Conservation (phyloP, 2,113 vertebrate genomes). For the Pseudolaguvia tuberculata region DNA sequence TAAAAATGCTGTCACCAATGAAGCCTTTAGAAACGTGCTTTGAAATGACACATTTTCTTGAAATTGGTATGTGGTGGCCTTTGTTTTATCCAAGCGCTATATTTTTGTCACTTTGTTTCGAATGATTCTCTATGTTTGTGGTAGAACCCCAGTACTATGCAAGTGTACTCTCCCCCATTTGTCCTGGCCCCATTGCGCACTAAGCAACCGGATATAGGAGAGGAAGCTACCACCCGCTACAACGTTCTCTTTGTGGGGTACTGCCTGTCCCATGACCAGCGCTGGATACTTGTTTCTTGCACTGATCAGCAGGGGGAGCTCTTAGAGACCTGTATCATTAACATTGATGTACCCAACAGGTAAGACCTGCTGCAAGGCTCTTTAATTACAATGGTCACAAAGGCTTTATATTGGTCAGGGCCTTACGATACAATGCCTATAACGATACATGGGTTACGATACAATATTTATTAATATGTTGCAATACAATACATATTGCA, state of each 20-base stretch:
- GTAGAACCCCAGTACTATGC: constrained; percentile 84
- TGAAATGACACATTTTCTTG: not conserved
- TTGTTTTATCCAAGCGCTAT: not conserved
- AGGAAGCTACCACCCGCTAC: constrained; percentile 86
- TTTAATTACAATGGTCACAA: not conserved
- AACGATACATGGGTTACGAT: too few relatives aligned
- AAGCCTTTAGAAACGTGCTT: not conserved
- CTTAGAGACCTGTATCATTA: constrained; percentile 89
- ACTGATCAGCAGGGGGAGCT: constrained; percentile 94
- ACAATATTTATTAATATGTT: too few relatives aligned
- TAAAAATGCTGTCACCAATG: not conserved
- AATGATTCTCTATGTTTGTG: constrained; percentile 42
- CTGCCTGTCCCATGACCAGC: constrained; percentile 94
- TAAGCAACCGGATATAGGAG: constrained; percentile 86
- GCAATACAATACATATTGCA: too few relatives aligned
- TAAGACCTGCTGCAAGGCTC: constrained; percentile 45
- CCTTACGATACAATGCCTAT: too few relatives aligned
- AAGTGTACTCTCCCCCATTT: constrained; percentile 88
- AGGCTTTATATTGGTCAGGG: too few relatives aligned
- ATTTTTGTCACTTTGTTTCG: too few relatives aligned
- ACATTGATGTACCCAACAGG: constrained; percentile 93
- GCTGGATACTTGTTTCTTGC: constrained; percentile 94
- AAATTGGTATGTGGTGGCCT: not conserved
- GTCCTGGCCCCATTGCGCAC: constrained; percentile 85
- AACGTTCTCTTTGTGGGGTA: constrained; percentile 94